Conservation (phyloP, 1,140 invertebrate species). For the Archegozetes longisetosus region DNA sequence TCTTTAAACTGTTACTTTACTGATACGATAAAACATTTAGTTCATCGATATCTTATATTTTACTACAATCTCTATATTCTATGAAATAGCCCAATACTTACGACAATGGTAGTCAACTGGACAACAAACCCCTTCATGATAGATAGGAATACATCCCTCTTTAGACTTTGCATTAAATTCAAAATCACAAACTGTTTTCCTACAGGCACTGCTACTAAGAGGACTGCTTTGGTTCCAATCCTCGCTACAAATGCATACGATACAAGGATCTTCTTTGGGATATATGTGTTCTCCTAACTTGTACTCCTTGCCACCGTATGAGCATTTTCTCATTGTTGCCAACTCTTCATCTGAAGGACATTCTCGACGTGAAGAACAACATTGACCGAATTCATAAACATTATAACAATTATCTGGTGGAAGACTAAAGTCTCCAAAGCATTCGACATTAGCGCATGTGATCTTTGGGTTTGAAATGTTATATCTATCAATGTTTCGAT, state of each 20-base stretch:
- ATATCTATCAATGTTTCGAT: not conserved
- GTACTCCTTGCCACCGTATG: conserved; percentile 15
- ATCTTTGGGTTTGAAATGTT: not conserved
- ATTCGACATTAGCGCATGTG: not conserved
- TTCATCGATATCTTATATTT: too few relatives aligned
- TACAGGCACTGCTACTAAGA: not conserved
- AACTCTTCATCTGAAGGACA: not conserved
- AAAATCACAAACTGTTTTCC: too few relatives aligned
- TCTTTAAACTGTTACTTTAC: too few relatives aligned
- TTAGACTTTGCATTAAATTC: conserved; percentile 2
- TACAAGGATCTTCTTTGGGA: conserved; percentile 17
- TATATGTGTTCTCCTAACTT: conserved; percentile 19
- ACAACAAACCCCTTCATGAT: conserved; percentile 21
- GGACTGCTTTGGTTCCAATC: conserved; percentile 12
- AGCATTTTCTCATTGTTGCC: conserved; percentile 1
- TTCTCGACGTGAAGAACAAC: not conserved
- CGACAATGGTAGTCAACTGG: conserved; percentile 23
- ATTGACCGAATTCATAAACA: not conserved
- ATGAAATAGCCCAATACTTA: conserved; percentile 5
- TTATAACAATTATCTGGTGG: not conserved
- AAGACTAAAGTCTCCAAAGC: not conserved
- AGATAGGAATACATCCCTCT: conserved; percentile 21
- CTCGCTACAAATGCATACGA: conserved; percentile 15
- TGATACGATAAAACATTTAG: too few relatives aligned
- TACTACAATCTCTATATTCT: too few relatives aligned